Conservation (phyloP, 1,140 invertebrate species). For the Sminthurinus signatus region DNA sequence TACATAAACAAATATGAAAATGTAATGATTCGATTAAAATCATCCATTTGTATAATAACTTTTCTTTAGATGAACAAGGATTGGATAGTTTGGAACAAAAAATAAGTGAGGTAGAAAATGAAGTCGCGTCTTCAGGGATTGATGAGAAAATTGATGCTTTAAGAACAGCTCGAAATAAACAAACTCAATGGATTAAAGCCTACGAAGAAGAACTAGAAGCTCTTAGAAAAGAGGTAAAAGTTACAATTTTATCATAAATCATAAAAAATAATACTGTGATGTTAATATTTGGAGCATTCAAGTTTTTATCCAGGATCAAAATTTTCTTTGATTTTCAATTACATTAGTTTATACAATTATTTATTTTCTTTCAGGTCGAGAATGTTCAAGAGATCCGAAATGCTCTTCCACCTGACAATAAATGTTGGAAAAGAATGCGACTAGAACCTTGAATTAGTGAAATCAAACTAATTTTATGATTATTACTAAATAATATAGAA, state of each 20-base stretch:
- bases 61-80: slow-evolving; percentile 54
- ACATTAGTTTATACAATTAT: too few species aligned
- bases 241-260: too few species aligned
- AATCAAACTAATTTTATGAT: not conserved
- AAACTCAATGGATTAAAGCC: slow-evolving; percentile 70
- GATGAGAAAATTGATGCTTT: slow-evolving; percentile 54
- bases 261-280: too few species aligned
- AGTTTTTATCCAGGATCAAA: too few species aligned
- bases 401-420: slow-evolving; percentile 60
- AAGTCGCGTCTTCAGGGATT: slow-evolving; percentile 64
- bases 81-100: slow-evolving; percentile 66
- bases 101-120: slow-evolving; percentile 63
- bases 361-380: too few species aligned
- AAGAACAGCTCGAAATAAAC: slow-evolving; percentile 48
- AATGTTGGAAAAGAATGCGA: slow-evolving; percentile 65
- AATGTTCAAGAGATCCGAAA: slow-evolving; percentile 79
- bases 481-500: not conserved
- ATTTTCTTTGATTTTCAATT: too few species aligned
- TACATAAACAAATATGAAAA: too few species aligned
- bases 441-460: slow-evolving; percentile 48
- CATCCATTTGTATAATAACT: slow-evolving; percentile 12
- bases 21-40: not conserved
- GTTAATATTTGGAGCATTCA: too few species aligned
- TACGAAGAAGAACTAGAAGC: slow-evolving; percentile 71
- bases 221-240: slow-evolving; percentile 64